A percentile compares a stretch with the other conserved stretches of the same genome.
phyloP scores from a whole-genome alignment of 2,113 vertebrate species.

The Notothenia rossii region DNA sequence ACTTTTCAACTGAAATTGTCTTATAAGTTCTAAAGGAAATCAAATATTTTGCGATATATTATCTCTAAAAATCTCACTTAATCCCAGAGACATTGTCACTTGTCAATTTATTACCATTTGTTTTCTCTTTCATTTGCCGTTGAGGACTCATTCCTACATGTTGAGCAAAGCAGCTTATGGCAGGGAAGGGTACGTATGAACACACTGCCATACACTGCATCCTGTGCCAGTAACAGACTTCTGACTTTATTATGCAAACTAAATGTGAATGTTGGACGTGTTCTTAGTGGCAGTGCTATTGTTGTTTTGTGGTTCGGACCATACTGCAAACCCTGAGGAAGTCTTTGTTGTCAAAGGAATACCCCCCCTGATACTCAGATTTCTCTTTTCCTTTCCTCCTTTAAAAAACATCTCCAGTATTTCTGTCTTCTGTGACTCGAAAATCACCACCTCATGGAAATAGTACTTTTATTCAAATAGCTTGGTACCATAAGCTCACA shows the following conservation, averaged over 20 bases:
- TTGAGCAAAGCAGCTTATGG: constrained; percentile 57
- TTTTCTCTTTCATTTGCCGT: constrained; percentile 18
- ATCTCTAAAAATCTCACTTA: constrained; percentile 11
- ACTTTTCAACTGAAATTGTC: neutral
- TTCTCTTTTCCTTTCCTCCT: neutral
- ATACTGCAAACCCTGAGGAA: constrained; percentile 42
- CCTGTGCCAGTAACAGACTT: constrained; percentile 76
- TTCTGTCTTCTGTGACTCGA: constrained; percentile 8
- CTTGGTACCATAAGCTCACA: constrained; percentile 21
- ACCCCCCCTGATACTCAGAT: constrained; percentile 22
- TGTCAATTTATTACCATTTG: neutral
- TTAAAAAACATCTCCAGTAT: constrained; percentile 5
- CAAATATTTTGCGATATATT: neutral
- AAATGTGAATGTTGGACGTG: constrained; percentile 71
- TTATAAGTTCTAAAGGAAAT: neutral
- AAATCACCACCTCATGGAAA: constrained; percentile 31
- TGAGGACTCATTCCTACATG: constrained; percentile 10
- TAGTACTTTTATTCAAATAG: neutral
- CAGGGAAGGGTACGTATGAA: constrained; percentile 60
- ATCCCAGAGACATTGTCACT: neutral
- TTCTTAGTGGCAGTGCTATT: constrained; percentile 47
- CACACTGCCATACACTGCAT: constrained; percentile 77
- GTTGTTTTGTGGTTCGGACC: constrained; percentile 41
- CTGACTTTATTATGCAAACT: constrained; percentile 80
- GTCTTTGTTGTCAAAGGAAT: constrained; percentile 41